Evolutionary conservation across 2,888 invertebrate genomes (phyloP), one percentile per base, ranked within the genome.

Genomic region (Hypsopygia costalis): DNA sequence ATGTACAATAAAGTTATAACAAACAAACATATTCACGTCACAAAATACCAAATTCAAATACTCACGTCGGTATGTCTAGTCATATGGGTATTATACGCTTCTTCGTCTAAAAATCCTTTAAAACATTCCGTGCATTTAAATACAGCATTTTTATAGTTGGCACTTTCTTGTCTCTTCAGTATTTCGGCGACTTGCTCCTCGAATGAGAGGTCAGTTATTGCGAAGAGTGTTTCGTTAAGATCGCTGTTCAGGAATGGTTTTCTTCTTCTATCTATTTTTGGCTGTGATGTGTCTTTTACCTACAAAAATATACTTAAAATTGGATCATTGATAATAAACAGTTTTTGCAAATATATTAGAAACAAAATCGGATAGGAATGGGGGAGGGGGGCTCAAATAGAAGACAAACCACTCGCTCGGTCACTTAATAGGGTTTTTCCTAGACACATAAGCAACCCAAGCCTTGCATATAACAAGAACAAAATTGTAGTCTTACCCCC

Each of bases 141-240:
- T 0, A 75, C 58, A 0, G 83, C 62, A 34, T 83, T 83, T 40
- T 79, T 85, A 43, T 78, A 87, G 30, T 85, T 82, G 0, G 80
- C 48, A 11, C 71, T 67, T 0, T 87, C 82, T 9, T 69, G 74
- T 0, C 87, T 55, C 36, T 85, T 85, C 27, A 70, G 47, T 3
- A 88, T 85, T 11, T 87, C 86, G 0, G 80, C 83, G 0, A 83
- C 50, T 43, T 88, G 87, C 11, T 86, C 85, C 0, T 82, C 81
- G 1, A 66, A 51, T 0, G 70, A 72, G 6, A 86, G 49, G 44
- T 82, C 74, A 0, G 71, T 78, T 0, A 85, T 77, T 0, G 77
- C 76, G 29, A 87, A 87, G 0, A 87, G 41, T 0, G 81, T 80
- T 41, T 83, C 83, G 11, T 77, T 85, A 1, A 85, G 38, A 44